Percentiles rank a stretch among this genome's conserved stretches.
These are phyloP conservation scores for Numenius arquata DNA, from an alignment of 2,113 vertebrate genomes.

Conservation along the genomic window DNA sequence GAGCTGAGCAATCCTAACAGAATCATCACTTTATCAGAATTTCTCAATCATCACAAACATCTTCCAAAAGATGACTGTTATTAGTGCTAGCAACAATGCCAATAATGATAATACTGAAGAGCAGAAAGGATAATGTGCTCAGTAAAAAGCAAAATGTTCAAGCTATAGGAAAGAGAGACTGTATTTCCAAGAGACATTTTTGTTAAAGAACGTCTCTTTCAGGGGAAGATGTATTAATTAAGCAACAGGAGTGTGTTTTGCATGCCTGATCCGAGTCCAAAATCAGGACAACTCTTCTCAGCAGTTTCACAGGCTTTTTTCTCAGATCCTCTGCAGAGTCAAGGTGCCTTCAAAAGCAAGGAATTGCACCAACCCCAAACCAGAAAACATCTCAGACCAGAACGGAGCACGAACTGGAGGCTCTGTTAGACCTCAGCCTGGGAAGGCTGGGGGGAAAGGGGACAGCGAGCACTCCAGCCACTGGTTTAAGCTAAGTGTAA, in stretches of 20 bases:
- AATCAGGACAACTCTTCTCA: background rate
- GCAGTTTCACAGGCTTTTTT: background rate
- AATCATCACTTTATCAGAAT: background rate
- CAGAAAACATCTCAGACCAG: background rate
- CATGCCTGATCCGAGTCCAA: background rate
- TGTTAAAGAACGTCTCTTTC: background rate
- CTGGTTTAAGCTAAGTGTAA: rapidly evolving
- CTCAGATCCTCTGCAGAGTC: background rate
- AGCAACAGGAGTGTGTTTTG: background rate
- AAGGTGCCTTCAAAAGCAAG: background rate
- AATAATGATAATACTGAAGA: background rate
- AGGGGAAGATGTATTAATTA: background rate
- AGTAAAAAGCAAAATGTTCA: background rate
- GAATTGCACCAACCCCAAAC: background rate
- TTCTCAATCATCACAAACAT: background rate
- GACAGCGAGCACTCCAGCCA: background rate
- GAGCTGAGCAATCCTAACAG: constrained; percentile 28
- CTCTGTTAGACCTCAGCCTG: background rate
- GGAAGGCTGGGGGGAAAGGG: background rate
- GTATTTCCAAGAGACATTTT: background rate
- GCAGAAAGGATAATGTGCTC: background rate
- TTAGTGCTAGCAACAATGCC: background rate
- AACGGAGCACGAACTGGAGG: background rate
- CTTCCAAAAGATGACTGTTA: background rate
- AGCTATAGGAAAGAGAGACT: background rate